Evolutionary conservation across 2,888 invertebrate species (phyloP).

Genomic region (Hoplodrina ambigua): DNA sequence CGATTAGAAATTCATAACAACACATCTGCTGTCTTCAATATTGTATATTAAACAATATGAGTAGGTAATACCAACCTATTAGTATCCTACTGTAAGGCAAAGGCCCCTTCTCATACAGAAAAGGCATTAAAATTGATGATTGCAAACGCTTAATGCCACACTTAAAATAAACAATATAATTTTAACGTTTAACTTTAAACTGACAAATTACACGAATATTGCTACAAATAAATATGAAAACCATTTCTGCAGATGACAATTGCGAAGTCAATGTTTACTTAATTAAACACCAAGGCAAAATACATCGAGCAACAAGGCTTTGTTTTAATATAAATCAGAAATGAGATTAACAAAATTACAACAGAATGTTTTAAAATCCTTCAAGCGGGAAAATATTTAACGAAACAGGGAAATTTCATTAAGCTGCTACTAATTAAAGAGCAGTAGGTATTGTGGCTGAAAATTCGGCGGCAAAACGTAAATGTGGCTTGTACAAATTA

Average conservation of each 20-base stretch:
- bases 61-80: too few species aligned
- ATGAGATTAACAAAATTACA: constrained; percentile 67
- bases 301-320: constrained; percentile 40
- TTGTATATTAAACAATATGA: neutral
- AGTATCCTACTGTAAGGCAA: too few species aligned
- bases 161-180: constrained; percentile 12
- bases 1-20: constrained; percentile 14
- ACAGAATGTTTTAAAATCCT: constrained; percentile 70
- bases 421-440: constrained; percentile 75
- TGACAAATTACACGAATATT: constrained; percentile 25
- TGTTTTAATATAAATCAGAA: constrained; percentile 63
- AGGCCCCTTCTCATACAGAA: too few species aligned
- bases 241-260: constrained; percentile 52
- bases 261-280: constrained; percentile 52
- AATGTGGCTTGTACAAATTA: constrained; percentile 67
- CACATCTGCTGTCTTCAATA: constrained; percentile 23
- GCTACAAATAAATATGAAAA: constrained; percentile 49
- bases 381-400: constrained; percentile 71
- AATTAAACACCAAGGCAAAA: constrained; percentile 55
- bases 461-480: constrained; percentile 60
- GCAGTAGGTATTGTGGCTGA: constrained; percentile 67
- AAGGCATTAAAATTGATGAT: too few species aligned
- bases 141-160: neutral
- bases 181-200: constrained; percentile 27
- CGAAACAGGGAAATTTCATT: constrained; percentile 73